Evolutionary conservation across 2,797 vertebrate species (phyloP), one percentile per base, ranked within the genome.

Genomic region (Astyanax mexicanus): DNA sequence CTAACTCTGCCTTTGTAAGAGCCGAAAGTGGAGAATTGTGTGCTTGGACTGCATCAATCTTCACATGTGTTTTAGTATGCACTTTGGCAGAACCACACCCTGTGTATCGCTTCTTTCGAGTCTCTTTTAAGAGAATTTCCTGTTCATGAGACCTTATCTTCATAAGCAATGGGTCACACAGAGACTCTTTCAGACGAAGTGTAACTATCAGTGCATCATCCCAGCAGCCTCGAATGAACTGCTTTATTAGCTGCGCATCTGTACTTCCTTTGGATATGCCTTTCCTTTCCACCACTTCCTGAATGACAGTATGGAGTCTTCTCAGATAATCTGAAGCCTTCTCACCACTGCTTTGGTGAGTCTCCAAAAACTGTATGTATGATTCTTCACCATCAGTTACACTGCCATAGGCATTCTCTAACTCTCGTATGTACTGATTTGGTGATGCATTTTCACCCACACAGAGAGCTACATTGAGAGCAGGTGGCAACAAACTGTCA

Each of bases 331-430:
- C 54, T 9, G 75, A 77, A 27, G 51, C 54, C 29, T 29, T 49
- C 15, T 52, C 19, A 6, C 51, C 51, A 21, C 17, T 4, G 19
- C 21, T 4, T 6, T 52, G 51, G 51, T 52, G 51, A 3, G 10
- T 52, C 10, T 52, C 51, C 10, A 52, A 17, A 51, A 52, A 52
- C 51, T 52, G 19, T 52, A 21, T 52, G 51, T 52, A 52, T 10
- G 52, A 17, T n/a, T 52, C 51, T 52, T 52, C 19, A 8, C 9
- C 19, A 3, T 21, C 51, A 8, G 51, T 52, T 4, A 52, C 51
- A 52, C 51, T 52, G 17, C 80, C 80, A 70, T 77, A 77, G 6
- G 74, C 74, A 40, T 76, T 80, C 8, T 81, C 79, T 2, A 81
- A 23, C 37, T 81, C 69, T 1, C 15, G 47, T 0, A 62, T 15